Percentiles rank a stretch among this genome's conserved stretches.
These are phyloP conservation scores for Aricia agestis DNA, from an alignment of 1,140 invertebrate species.

Conservation along the genomic window DNA sequence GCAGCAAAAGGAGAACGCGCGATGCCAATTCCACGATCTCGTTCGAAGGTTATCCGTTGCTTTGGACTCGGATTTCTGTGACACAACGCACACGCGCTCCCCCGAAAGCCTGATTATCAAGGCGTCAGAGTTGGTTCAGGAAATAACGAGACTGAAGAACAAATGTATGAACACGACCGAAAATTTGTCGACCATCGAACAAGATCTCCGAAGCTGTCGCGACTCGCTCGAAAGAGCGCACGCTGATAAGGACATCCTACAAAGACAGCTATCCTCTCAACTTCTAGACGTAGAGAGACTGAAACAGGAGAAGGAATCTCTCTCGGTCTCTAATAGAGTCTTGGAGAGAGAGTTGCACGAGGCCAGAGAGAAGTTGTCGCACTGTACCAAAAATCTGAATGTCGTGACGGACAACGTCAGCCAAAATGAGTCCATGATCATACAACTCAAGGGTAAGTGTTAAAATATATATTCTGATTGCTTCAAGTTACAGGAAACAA, in stretches of 20 bases:
- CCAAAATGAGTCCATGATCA: slow-evolving; percentile 81
- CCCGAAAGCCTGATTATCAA: slow-evolving; percentile 83
- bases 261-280: slow-evolving; percentile 81
- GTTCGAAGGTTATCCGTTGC: slow-evolving; percentile 81
- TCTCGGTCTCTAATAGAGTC: slow-evolving; percentile 80
- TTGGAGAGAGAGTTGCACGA: slow-evolving; percentile 81
- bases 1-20: slow-evolving; percentile 80
- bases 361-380: slow-evolving; percentile 80
- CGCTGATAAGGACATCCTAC: slow-evolving; percentile 82
- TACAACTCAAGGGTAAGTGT: slow-evolving; percentile 80
- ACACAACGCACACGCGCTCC: slow-evolving; percentile 77
- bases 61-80: slow-evolving; percentile 81
- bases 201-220: slow-evolving; percentile 80
- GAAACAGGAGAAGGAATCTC: slow-evolving; percentile 82
- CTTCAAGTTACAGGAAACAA: too few species aligned
- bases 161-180: slow-evolving; percentile 78
- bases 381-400: slow-evolving; percentile 79
- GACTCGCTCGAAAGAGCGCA: slow-evolving; percentile 80
- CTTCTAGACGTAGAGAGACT: slow-evolving; percentile 81
- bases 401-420: slow-evolving; percentile 82
- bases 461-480: neutral
- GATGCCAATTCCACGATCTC: slow-evolving; percentile 82
- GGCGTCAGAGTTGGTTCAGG: slow-evolving; percentile 83
- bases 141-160: slow-evolving; percentile 76
- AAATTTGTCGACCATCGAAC: slow-evolving; percentile 79